Percentiles rank a stretch among this genome's conserved stretches.
Evolutionary conservation across 2,888 invertebrate species (phyloP).

Genomic region (Chrysolina oricalcia): DNA sequence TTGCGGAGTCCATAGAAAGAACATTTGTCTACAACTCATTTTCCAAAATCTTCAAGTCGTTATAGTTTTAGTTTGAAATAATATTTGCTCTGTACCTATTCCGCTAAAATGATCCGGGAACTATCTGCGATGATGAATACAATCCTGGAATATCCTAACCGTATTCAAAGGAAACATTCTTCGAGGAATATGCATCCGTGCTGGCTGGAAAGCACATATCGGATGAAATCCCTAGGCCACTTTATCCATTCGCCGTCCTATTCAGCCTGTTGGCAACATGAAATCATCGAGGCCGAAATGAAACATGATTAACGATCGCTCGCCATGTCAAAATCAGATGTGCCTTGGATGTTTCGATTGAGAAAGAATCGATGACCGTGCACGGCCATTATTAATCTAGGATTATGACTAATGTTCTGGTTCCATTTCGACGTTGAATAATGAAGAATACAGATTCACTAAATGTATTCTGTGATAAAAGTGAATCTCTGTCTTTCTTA

Average conservation of each 20-base stretch:
- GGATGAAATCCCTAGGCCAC: neutral
- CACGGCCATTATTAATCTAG: slow-evolving; percentile 39
- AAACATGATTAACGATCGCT: slow-evolving; percentile 64
- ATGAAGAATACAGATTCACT: neutral
- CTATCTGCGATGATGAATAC: no score
- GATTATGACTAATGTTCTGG: slow-evolving; percentile 38
- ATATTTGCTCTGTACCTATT: no score
- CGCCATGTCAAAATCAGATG: slow-evolving; percentile 64
- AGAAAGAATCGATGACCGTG: neutral
- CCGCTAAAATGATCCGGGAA: no score
- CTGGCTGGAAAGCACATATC: neutral
- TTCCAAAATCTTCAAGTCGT: no score
- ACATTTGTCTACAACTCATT: no score
- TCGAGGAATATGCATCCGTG: neutral
- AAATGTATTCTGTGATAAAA: no score
- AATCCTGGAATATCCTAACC: no score
- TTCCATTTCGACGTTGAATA: neutral
- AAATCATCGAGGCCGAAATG: slow-evolving; percentile 60
- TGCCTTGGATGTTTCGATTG: slow-evolving; percentile 37
- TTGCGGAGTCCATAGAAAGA: no score
- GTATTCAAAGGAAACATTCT: no score
- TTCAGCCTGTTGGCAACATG: slow-evolving; percentile 56
- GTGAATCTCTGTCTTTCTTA: no score
- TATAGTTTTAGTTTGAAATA: no score
- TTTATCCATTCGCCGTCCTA: neutral